Evolutionary conservation across 2,113 vertebrate species (phyloP), one percentile per base, ranked within the genome.

Genomic region (Bucco capensis): DNA sequence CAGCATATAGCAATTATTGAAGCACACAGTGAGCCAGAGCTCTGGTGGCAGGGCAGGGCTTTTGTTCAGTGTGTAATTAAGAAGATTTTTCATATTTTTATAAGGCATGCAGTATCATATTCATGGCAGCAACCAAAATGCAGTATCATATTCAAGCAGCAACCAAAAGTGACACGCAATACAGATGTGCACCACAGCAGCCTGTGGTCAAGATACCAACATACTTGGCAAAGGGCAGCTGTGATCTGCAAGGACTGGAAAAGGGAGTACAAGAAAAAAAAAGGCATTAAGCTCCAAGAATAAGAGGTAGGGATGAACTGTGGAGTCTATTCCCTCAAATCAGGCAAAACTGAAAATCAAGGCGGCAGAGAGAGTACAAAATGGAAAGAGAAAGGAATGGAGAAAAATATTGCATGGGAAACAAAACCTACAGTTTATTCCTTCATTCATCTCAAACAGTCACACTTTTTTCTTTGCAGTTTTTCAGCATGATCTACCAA

Each of bases 401-500:
- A 76, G 50, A 73, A 46, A 90, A 82, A 53, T 16, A 81, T 8
- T 14, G 22, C 40, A 25, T 12, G 35, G 50, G 18, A 54, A 86
- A 14, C 3, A 30, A 67, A 51, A 64, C 7, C 35, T 28, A 64
- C 6, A 25, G 1, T 70, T 83, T 14, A 66, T 42, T 57, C 31
- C 23, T 70, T 69, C 70, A 62, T 35, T 83, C 23, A 46, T 58
- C 35, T 71, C 56, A 19, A 64, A 30, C 10, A 58, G 56, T 10
- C 80, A 60, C 19, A 37, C 4, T 7, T 86, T 83, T 91, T 76
- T 13, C 38, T 81, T 60, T 44, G 27, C 57, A 51, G 28, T 64
- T 81, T 86, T 94, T 94, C 80, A 86, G 73, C 80, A 44, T 25
- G 47, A 88, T 77, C 76, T 90, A 64, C 65, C 65, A 77, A 83